Evolutionary conservation across 2,797 vertebrate species (phyloP).

Genomic region (Acipenser transmontanus): DNA sequence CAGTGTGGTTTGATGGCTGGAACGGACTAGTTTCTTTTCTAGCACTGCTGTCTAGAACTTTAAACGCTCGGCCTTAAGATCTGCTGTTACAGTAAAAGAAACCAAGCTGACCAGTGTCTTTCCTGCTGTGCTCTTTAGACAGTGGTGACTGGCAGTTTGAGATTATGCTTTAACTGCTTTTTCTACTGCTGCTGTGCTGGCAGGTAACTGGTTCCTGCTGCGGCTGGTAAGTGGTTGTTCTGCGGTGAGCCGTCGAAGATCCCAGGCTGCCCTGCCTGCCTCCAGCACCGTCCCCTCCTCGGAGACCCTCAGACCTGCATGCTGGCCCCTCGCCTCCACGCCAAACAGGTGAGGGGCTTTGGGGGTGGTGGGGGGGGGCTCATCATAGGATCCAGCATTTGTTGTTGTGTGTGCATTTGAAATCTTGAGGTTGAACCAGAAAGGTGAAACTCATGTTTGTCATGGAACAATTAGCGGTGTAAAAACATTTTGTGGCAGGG

Average conservation of each 20-base stretch:
- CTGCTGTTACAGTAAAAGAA: background rate
- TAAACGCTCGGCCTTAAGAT: background rate
- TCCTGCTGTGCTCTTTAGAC: background rate
- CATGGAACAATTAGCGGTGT: too few relatives aligned
- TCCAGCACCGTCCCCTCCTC: background rate
- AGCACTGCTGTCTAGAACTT: background rate
- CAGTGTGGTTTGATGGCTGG: background rate
- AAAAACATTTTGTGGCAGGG: too few relatives aligned
- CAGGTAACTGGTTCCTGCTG: slow-evolving; percentile 60
- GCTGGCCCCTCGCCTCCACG: slow-evolving; percentile 46
- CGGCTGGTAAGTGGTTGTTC: slow-evolving; percentile 14
- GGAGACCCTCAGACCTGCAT: slow-evolving; percentile 21
- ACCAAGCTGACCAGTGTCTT: background rate
- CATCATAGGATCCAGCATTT: background rate
- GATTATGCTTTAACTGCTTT: too few relatives aligned
- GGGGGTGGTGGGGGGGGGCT: too few relatives aligned
- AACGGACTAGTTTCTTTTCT: background rate
- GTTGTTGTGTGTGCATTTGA: too few relatives aligned
- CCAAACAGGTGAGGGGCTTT: slow-evolving; percentile 50
- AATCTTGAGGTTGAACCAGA: too few relatives aligned
- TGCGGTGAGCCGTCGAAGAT: slow-evolving; percentile 1
- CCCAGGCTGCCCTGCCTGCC: background rate
- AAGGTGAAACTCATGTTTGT: too few relatives aligned
- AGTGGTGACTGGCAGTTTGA: too few relatives aligned
- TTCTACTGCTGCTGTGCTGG: too few relatives aligned